These are phyloP conservation scores for Pelvicachromis taeniatus DNA, from an alignment of 2,113 vertebrate genomes.

Conservation along the genomic window DNA sequence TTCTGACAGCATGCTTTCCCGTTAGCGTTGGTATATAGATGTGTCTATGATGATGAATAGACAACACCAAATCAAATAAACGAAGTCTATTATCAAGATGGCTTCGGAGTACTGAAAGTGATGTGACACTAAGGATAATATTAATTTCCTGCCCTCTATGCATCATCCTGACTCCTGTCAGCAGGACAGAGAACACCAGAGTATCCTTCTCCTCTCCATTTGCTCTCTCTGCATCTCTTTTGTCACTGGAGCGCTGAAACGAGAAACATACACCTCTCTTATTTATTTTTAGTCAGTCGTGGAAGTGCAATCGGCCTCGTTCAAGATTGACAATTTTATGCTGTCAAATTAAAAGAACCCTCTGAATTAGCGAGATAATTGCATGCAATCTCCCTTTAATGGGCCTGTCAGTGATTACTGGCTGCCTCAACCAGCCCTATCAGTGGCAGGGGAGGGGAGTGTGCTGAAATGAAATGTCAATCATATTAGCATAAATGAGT, in stretches of 20 bases:
- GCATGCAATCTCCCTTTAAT: slow-evolving; percentile 81
- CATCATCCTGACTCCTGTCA: not conserved
- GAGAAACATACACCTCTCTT: slow-evolving; percentile 8
- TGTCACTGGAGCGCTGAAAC: not conserved
- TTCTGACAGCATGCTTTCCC: not conserved
- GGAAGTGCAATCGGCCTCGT: slow-evolving; percentile 6
- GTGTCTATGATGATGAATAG: not conserved
- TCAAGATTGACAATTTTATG: slow-evolving; percentile 86
- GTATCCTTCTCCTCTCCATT: not conserved
- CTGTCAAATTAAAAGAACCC: slow-evolving; percentile 88
- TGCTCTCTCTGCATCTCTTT: slow-evolving; percentile 21
- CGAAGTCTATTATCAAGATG: not conserved
- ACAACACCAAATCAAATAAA: not conserved
- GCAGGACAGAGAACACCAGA: not conserved
- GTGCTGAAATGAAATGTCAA: slow-evolving; percentile 81
- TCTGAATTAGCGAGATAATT: slow-evolving; percentile 92
- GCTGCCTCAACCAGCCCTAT: slow-evolving; percentile 49
- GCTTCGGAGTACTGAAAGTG: not conserved
- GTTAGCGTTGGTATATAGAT: not conserved
- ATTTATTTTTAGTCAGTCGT: slow-evolving; percentile 55
- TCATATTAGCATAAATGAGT: slow-evolving; percentile 87
- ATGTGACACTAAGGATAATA: slow-evolving; percentile 10
- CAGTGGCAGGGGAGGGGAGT: slow-evolving; percentile 47
- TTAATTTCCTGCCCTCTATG: not conserved
- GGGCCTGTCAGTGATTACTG: slow-evolving; percentile 79